Evolutionary conservation across 1,140 invertebrate genomes (phyloP).

Genomic region (Galleria mellonella): DNA sequence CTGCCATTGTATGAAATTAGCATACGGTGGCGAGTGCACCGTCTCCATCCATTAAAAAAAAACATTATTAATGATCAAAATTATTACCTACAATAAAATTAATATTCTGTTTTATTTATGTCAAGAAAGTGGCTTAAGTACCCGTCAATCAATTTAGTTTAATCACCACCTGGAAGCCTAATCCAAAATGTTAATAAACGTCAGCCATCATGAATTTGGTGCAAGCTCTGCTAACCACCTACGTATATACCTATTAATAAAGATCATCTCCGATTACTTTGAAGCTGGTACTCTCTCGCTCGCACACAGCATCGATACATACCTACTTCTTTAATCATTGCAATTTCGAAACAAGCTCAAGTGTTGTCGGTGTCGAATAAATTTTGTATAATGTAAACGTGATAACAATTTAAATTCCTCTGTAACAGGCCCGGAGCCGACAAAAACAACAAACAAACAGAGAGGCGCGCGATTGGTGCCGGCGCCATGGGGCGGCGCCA

Average conservation of each 20-base stretch:
- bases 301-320: slow-evolving; percentile 50
- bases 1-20: too few species aligned
- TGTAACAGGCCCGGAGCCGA: slow-evolving; percentile 67
- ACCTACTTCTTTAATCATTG: slow-evolving; percentile 69
- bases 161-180: background rate
- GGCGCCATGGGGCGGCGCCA: slow-evolving; percentile 30
- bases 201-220: slow-evolving; percentile 3
- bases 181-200: slow-evolving; percentile 7
- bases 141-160: background rate
- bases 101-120: too few species aligned
- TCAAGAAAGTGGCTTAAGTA: too few species aligned
- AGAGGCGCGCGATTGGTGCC: slow-evolving; percentile 43
- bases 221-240: slow-evolving; percentile 15
- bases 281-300: slow-evolving; percentile 13
- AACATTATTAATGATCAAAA: too few species aligned
- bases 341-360: slow-evolving; percentile 72
- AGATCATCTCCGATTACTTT: slow-evolving; percentile 28
- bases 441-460: slow-evolving; percentile 71
- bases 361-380: slow-evolving; percentile 71
- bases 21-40: too few species aligned
- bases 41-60: too few species aligned
- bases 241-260: slow-evolving; percentile 22
- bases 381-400: slow-evolving; percentile 73
- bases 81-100: too few species aligned
- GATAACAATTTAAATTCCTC: slow-evolving; percentile 74